Evolutionary conservation across 1,140 invertebrate species (phyloP), one percentile per base, ranked within the genome.

Genomic region (Muscidifurax raptorellus): DNA sequence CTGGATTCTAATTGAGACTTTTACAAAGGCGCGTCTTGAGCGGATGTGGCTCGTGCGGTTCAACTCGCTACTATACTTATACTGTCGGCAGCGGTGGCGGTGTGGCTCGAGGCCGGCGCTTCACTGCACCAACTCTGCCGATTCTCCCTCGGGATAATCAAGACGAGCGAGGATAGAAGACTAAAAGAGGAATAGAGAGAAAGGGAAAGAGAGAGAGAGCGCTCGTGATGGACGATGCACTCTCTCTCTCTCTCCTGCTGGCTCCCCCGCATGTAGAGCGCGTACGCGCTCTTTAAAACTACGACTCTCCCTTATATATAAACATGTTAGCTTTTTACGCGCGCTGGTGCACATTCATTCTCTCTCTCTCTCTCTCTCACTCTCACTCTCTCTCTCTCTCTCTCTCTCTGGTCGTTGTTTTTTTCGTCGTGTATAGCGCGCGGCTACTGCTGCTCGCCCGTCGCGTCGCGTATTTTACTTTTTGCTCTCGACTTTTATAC

Each of bases 81-180:
- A 59, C 52, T 59, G 52, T 59, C 52, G 52, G 15, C 52, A n/a
- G n/a, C n/a, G n/a, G 4, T 10, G 36, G 9, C 36, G 52, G 22
- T n/a, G 52, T 1, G 5, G 52, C 52, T n/a, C 52, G 52, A 59
- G 52, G 52, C 3, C 52, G 27, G 25, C 25, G 36, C 67, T 2
- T 22, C 22, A 25, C 75, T 9, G 28, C 28, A 69, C 59, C 64
- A 83, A 59, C 75, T 72, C 28, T 6, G 10, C 75, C 67, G 76
- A 79, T 83, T 83, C 76, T 87, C 86, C 86, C 86, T 44, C 27
- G 85, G 86, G 88, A 88, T 89, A 89, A 90, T 90, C 88, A 83
- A 84, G 69, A 74, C 79, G 47, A 47, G 32, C 32, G 52, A 69
- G 66, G 25, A 27, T 22, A 59, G 22, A n/a, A 59, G 52, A n/a